Evolutionary conservation across 1,140 invertebrate species (phyloP), one percentile per base, ranked within the genome.

Genomic region (Aricia agestis): DNA sequence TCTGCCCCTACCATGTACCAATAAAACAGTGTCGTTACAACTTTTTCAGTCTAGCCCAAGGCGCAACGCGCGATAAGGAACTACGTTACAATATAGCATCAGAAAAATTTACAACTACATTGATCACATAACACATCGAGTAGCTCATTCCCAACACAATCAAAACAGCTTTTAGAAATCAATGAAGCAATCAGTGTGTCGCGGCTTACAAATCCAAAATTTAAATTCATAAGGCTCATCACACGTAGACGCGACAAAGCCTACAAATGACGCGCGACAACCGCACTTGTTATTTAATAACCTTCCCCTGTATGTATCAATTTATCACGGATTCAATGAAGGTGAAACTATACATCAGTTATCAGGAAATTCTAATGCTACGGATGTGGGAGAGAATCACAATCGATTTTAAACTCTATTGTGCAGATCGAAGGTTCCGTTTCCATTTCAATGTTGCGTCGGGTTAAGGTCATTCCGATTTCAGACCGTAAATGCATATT

Each of bases 291-390:
- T 89, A 91, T 91, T 91, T 84, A 89, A 91, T 91, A 90, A 90
- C 84, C 85, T 87, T 83, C 82, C 80, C 82, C 80, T 76, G 74
- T 79, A 82, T 76, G 81, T 82, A 87, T 89, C 86, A 89, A 91
- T 89, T 91, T 89, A 91, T 91, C 87, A 91, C 79, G 74, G 78
- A 84, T 87, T 89, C 89, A 91, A 91, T 90, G 86, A 90, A 90
- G 87, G 87, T 81, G 83, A 86, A 89, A 89, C 85, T 87, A 88
- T 90, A 88, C 87, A 86, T 88, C 85, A 87, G 78, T 75, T 79
- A 73, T 79, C 65, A 73, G 63, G 67, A 63, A 61, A 68, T 71
- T 66, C 68, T 70, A 61, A 52, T 41, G 57, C 57, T 67, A 57
- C 70, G 58, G 70, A 73, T 76, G 73, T 68, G 66, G 71, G 72